A percentile compares a stretch with the other conserved stretches of the same genome.
Conservation (phyloP, 2,888 invertebrate genomes). For the Caenorhabditis sp. region DNA sequence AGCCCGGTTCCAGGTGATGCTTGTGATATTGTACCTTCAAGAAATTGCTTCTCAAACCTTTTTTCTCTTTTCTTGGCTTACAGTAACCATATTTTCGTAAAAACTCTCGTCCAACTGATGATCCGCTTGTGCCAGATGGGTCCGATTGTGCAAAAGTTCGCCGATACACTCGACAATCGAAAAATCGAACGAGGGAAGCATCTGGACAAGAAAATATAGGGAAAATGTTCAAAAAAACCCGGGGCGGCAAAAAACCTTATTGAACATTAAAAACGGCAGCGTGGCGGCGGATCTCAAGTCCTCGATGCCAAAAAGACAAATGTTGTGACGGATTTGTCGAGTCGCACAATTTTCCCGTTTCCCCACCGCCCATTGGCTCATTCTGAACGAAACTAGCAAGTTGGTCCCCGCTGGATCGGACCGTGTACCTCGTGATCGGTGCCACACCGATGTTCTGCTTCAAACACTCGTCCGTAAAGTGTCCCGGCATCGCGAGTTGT, state of each 20-base stretch:
- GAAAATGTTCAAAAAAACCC: background rate
- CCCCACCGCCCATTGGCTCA: slow-evolving; percentile 38
- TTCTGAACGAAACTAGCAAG: slow-evolving; percentile 13
- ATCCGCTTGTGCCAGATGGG: slow-evolving; percentile 45
- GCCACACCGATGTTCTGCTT: background rate
- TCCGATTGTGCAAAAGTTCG: slow-evolving; percentile 61
- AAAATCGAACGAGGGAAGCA: slow-evolving; percentile 61
- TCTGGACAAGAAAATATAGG: slow-evolving; percentile 19
- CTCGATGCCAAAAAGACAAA: slow-evolving; percentile 60
- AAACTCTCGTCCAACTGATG: slow-evolving; percentile 42
- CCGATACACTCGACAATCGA: slow-evolving; percentile 58
- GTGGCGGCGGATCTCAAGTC: slow-evolving; percentile 39
- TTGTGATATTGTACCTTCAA: slow-evolving; percentile 50
- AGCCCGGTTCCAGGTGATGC: slow-evolving; percentile 22
- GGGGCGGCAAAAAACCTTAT: no score
- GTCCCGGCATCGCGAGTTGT: slow-evolving; percentile 59
- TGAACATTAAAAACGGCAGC: slow-evolving; percentile 53
- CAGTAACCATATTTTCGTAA: slow-evolving; percentile 54
- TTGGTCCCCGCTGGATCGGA: no score
- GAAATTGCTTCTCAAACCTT: no score
- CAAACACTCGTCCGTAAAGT: slow-evolving; percentile 55
- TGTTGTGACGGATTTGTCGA: slow-evolving; percentile 24
- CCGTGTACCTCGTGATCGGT: slow-evolving; percentile 44
- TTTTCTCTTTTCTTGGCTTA: slow-evolving; percentile 31
- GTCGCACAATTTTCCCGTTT: slow-evolving; percentile 32